A percentile compares a stretch with the other conserved stretches of the same genome.
These are phyloP conservation scores for Fragum fragum DNA, from an alignment of 2,888 invertebrate genomes.

Conservation along the genomic window DNA sequence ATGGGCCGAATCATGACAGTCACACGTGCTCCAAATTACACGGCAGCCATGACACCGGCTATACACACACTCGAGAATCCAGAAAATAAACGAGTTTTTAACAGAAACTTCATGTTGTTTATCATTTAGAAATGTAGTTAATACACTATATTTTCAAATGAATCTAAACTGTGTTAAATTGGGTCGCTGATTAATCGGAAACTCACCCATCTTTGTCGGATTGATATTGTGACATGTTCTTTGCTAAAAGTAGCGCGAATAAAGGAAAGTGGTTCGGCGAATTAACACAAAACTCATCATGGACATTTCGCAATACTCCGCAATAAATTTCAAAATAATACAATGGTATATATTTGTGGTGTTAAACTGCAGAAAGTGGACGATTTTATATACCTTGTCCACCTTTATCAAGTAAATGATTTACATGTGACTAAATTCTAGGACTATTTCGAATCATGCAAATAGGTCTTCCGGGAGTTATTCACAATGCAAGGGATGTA, in stretches of 20 bases:
- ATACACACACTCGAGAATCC: constrained; percentile 5
- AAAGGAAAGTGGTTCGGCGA: constrained; percentile 76
- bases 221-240: constrained; percentile 84
- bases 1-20: constrained; percentile 38
- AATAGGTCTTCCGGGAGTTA: no score
- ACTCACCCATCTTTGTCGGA: constrained; percentile 71
- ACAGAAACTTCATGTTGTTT: constrained; percentile 4
- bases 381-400: no score
- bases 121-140: neutral
- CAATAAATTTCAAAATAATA: no score
- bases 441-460: no score
- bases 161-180: neutral
- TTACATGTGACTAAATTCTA: no score
- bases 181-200: constrained; percentile 37
- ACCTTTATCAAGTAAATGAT: no score
- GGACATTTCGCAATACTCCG: constrained; percentile 1
- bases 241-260: constrained; percentile 77
- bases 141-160: neutral
- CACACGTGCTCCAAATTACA: constrained; percentile 72
- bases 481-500: no score
- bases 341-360: no score
- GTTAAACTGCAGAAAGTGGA: no score
- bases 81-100: constrained; percentile 12
- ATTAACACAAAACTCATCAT: constrained; percentile 6
- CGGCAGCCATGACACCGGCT: constrained; percentile 75